Conservation (phyloP, 2,888 invertebrate genomes). For the Ormyrus labotus region DNA sequence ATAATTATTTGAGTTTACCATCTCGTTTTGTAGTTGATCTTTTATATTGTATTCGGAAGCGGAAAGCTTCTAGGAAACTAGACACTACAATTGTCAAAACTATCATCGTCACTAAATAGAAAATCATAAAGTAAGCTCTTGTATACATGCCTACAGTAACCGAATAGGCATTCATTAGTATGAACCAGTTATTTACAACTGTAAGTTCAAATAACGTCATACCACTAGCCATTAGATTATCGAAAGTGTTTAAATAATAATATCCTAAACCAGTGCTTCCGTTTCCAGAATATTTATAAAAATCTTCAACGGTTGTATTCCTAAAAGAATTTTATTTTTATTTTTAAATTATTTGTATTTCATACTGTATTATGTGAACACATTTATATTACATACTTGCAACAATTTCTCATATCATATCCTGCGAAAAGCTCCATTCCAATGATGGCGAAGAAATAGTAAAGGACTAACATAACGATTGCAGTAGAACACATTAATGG, state of each 20-base stretch:
- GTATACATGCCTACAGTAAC: constrained; percentile 84
- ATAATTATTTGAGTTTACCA: constrained; percentile 75
- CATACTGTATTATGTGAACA: too few relatives aligned
- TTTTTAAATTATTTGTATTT: too few relatives aligned
- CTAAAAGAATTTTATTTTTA: constrained; percentile 74
- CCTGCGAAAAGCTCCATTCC: constrained; percentile 92
- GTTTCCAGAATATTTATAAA: constrained; percentile 84
- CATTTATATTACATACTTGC: constrained; percentile 80
- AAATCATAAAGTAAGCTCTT: constrained; percentile 91
- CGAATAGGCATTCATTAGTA: constrained; percentile 91
- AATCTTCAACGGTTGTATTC: constrained; percentile 90
- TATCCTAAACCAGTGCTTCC: constrained; percentile 85
- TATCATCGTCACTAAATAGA: constrained; percentile 92
- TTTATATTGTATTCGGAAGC: constrained; percentile 92
- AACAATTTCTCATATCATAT: constrained; percentile 87
- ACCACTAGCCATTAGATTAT: constrained; percentile 85
- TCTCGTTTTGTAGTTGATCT: constrained; percentile 87
- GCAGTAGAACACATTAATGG: constrained; percentile 91
- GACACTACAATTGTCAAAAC: constrained; percentile 94
- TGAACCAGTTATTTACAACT: constrained; percentile 95
- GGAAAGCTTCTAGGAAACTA: constrained; percentile 90
- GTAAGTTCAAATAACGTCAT: constrained; percentile 93
- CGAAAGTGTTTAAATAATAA: constrained; percentile 92
- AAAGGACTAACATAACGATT: constrained; percentile 88
- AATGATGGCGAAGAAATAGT: constrained; percentile 92